Percentiles rank a stretch among this genome's conserved stretches.
These are phyloP conservation scores for Apoda limacodes DNA, from an alignment of 2,888 invertebrate species.

Conservation along the genomic window DNA sequence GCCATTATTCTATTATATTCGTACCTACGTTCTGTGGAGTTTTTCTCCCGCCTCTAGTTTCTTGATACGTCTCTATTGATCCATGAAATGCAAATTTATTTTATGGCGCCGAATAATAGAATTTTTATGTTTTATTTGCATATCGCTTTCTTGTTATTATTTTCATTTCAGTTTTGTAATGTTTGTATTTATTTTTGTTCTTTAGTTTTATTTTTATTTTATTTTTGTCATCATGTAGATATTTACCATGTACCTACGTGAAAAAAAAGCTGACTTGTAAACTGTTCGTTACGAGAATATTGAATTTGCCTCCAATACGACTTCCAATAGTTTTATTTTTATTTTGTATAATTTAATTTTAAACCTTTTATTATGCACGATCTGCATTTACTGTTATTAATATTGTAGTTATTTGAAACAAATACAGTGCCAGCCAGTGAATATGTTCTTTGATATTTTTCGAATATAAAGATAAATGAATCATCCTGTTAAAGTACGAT, in stretches of 20 bases:
- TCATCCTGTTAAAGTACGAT: too few relatives aligned
- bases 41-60: slow-evolving; percentile 37
- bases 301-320: slow-evolving; percentile 58
- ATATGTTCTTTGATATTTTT: slow-evolving; percentile 43
- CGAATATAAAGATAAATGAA: too few relatives aligned
- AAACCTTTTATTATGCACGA: slow-evolving; percentile 56
- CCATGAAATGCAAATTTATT: slow-evolving; percentile 56
- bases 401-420: slow-evolving; percentile 54
- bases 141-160: slow-evolving; percentile 51
- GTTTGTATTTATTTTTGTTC: slow-evolving; percentile 69
- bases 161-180: slow-evolving; percentile 48
- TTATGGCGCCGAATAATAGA: slow-evolving; percentile 29
- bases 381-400: slow-evolving; percentile 66
- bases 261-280: slow-evolving; percentile 31
- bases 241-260: slow-evolving; percentile 33
- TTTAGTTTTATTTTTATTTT: slow-evolving; percentile 46
- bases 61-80: slow-evolving; percentile 42
- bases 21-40: slow-evolving; percentile 39
- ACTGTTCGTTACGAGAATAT: too few relatives aligned
- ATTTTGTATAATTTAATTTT: slow-evolving; percentile 63
- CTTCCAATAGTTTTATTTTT: slow-evolving; percentile 63
- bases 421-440: slow-evolving; percentile 61
- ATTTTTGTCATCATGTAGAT: slow-evolving; percentile 51
- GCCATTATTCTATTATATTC: slow-evolving; percentile 32
- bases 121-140: slow-evolving; percentile 47